Evolutionary conservation across 2,113 vertebrate species (phyloP), one percentile per base, ranked within the genome.

Genomic region (Chroicocephalus ridibundus): DNA sequence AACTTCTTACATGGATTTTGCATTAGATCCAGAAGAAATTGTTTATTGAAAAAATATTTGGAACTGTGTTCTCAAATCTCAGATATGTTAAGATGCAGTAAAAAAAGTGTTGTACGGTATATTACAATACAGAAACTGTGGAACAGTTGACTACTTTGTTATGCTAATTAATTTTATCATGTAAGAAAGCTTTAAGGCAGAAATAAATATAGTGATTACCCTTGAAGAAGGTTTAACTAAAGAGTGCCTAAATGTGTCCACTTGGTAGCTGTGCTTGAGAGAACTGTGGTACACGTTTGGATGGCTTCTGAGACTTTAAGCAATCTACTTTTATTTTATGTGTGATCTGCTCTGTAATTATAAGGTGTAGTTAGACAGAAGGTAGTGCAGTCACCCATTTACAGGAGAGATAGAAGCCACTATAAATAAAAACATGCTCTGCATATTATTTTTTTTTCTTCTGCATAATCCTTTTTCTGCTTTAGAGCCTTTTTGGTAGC

Each of bases 271-370:
- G 42, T 93, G 71, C 84, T 78, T 66, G 31, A 77, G 72, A 51
- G 78, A 68, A 77, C 61, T 92, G 15, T n/a, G n/a, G 44, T 44
- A 38, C 32, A 4, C 31, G 13, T 78, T 90, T 84, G 82, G 55
- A 80, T 68, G 42, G 31, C 44, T 89, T 90, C 58, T 78, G 76
- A 88, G 92, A 90, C 91, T 82, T 78, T 82, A 40, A 96, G 57
- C 44, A 93, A 61, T 89, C 51, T 82, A 38, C 58, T 91, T 89
- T 88, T 78, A 38, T 85, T 95, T 74, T 91, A 5, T 89, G 5
- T 78, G 57, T 90, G 40, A 93, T 96, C 93, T 91, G 49, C 49
- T 96, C 40, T 94, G 60, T 96, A 94, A 94, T 96, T 92, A 62
- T n/a, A 75, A 90, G 47, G 22, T 88, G 54, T 57, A 71, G 51